These are phyloP conservation scores for Mareca strepera DNA, from an alignment of 2,797 vertebrate genomes.

Conservation along the genomic window DNA sequence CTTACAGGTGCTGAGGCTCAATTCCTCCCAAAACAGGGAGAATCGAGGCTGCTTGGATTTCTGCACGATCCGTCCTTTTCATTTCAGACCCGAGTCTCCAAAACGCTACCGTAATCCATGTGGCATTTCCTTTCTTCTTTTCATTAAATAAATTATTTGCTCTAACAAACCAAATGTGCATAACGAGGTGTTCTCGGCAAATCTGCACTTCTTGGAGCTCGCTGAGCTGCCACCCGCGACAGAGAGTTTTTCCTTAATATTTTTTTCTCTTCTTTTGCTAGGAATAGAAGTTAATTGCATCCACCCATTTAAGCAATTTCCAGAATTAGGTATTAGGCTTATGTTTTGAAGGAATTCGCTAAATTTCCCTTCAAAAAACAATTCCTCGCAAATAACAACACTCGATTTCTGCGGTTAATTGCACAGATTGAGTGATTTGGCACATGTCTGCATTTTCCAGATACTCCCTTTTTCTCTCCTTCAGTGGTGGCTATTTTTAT, in stretches of 20 bases:
- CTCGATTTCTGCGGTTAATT: slow-evolving; percentile 58
- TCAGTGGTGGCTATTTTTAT: slow-evolving; percentile 63
- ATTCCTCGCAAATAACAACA: slow-evolving; percentile 41
- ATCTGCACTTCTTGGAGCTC: neutral
- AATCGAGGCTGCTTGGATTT: neutral
- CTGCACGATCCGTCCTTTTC: neutral
- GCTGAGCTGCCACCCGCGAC: neutral
- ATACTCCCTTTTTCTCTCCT: slow-evolving; percentile 59
- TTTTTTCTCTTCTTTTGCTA: neutral
- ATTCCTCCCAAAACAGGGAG: neutral
- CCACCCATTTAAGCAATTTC: neutral
- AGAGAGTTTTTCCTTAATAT: neutral
- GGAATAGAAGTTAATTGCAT: slow-evolving; percentile 37
- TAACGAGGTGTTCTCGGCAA: slow-evolving; percentile 9
- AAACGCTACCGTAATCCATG: neutral
- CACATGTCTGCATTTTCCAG: slow-evolving; percentile 46
- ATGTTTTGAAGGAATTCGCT: slow-evolving; percentile 34
- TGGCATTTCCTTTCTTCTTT: slow-evolving; percentile 38
- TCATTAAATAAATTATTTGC: slow-evolving; percentile 34
- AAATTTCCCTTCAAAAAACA: slow-evolving; percentile 15
- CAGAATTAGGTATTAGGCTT: slow-evolving; percentile 38
- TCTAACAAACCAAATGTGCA: slow-evolving; percentile 18
- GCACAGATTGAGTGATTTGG: slow-evolving; percentile 67
- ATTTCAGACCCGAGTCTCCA: neutral
- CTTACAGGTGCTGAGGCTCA: neutral